phyloP scores from a whole-genome alignment of 1,140 invertebrate genomes.

The Delia radicum region DNA sequence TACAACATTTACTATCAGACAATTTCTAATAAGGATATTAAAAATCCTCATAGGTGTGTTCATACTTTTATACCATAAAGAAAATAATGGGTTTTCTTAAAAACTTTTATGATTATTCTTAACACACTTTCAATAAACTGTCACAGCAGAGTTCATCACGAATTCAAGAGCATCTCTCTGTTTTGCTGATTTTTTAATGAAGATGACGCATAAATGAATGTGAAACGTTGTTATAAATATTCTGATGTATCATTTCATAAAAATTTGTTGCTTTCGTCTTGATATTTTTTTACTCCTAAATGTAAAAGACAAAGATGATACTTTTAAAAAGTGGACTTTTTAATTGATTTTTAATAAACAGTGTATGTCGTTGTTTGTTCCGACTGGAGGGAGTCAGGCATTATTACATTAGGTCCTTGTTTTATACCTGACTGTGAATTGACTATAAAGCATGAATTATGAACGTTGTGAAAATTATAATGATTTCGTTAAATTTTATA shows the following conservation, averaged over 20 bases:
- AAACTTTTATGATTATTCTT: no score
- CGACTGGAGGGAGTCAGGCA: not conserved
- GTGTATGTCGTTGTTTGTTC: not conserved
- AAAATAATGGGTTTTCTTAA: no score
- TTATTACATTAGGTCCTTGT: not conserved
- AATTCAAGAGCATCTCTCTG: not conserved
- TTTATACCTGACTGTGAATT: not conserved
- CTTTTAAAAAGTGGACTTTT: not conserved
- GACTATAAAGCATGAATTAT: conserved; percentile 40
- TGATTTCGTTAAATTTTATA: conserved; percentile 32
- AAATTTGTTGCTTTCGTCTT: not conserved
- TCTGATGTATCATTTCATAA: not conserved
- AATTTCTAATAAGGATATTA: no score
- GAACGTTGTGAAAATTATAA: conserved; percentile 42
- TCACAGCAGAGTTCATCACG: conserved; percentile 1
- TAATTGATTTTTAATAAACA: conserved; percentile 20
- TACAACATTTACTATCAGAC: no score
- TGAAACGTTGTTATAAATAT: not conserved
- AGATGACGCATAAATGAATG: not conserved
- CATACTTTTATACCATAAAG: no score
- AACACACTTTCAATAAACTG: no score
- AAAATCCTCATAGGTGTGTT: no score
- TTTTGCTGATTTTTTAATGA: not conserved
- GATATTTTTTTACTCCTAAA: no score
- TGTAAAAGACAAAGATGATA: not conserved